These are phyloP conservation scores for Drosophila suzukii DNA, from an alignment of 1,140 invertebrate species.

Conservation along the genomic window DNA sequence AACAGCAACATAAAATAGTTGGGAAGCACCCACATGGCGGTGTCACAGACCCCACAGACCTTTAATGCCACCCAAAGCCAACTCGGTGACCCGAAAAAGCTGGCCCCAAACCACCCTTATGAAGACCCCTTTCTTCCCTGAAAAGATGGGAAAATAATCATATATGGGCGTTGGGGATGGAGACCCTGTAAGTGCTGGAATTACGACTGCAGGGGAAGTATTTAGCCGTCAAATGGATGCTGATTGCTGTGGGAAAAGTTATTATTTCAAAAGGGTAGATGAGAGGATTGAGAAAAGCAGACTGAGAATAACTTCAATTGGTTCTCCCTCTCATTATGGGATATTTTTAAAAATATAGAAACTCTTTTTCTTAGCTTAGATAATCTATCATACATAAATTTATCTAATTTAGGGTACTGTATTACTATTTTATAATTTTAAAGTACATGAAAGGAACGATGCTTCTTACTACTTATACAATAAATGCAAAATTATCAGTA, in stretches of 20 bases:
- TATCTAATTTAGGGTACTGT: too few relatives aligned
- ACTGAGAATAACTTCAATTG: not conserved
- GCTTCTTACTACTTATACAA: too few relatives aligned
- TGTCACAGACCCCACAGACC: slow-evolving; percentile 40
- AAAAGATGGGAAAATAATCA: not conserved
- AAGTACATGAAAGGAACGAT: too few relatives aligned
- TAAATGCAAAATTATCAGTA: too few relatives aligned
- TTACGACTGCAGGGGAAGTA: slow-evolving; percentile 47
- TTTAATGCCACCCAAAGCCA: slow-evolving; percentile 8
- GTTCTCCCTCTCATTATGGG: not conserved
- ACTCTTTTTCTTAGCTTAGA: too few relatives aligned
- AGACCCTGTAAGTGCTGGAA: slow-evolving; percentile 4
- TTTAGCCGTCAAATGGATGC: slow-evolving; percentile 58
- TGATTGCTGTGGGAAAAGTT: slow-evolving; percentile 44
- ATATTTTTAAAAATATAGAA: too few relatives aligned
- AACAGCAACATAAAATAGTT: not conserved
- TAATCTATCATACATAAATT: too few relatives aligned
- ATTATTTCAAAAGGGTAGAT: not conserved
- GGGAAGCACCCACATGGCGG: slow-evolving; percentile 50
- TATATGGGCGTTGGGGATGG: not conserved
- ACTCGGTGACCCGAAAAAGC: slow-evolving; percentile 31
- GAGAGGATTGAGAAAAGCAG: not conserved
- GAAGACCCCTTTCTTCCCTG: not conserved
- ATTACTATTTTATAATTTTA: too few relatives aligned
- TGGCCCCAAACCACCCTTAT: slow-evolving; percentile 9